Base-by-base conservation (phyloP, 1,140 invertebrate genomes). In the Phymastichus coffea region DNA sequence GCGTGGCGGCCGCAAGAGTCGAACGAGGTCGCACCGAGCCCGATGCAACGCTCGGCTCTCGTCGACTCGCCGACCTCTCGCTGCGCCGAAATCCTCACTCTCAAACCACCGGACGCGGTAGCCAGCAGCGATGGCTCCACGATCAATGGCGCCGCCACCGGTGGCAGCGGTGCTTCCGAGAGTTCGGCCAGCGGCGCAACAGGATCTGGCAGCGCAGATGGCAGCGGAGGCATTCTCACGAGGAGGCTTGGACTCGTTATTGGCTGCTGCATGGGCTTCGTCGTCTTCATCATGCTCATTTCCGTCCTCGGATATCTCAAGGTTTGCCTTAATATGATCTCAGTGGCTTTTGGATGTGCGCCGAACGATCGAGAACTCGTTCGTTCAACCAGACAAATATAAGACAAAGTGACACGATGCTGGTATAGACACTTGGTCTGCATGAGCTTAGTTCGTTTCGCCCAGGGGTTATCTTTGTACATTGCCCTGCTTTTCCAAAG, bases 301-400 rank as follows among this genome's bases (percentile, higher is more conserved):
- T 88, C 90, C 1, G 84, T 90, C 20, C 79, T 94, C 12, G 90
- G 90, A 15, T 93, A 92, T 71, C 84, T 93, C 61, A 92, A 93
- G 72, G 84, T 92, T 7, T 33, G n/a, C n/a, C n/a, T n/a, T n/a
- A n/a, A n/a, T n/a, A n/a, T n/a, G 55, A 92, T n/a, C n/a, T n/a
- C n/a, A n/a, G n/a, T n/a, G n/a, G n/a, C n/a, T n/a, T n/a, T n/a
- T n/a, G n/a, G n/a, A n/a, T n/a, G n/a, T n/a, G n/a, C n/a, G n/a
- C n/a, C n/a, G n/a, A n/a, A n/a, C n/a, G n/a, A n/a, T n/a, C n/a
- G n/a, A n/a, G n/a, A n/a, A n/a, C n/a, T n/a, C n/a, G n/a, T n/a
- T n/a, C n/a, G n/a, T n/a, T n/a, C n/a, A n/a, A n/a, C n/a, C n/a
- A n/a, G n/a, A n/a, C n/a, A n/a, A n/a, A n/a, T n/a, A n/a, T n/a